Conservation (phyloP, 2,113 vertebrate species). For the Ochotona princeps region DNA sequence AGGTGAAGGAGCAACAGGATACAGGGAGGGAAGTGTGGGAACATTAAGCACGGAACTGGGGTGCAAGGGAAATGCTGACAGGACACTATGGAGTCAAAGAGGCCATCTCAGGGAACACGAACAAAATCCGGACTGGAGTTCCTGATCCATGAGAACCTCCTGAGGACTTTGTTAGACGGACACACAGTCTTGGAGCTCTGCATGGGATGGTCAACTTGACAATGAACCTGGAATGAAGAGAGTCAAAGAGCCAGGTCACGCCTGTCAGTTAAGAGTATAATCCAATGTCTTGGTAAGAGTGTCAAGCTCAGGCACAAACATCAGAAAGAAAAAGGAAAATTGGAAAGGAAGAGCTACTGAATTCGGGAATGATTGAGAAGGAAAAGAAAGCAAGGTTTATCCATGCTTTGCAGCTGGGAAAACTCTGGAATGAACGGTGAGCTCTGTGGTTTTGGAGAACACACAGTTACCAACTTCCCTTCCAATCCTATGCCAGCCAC, state of each 20-base stretch:
- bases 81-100: not conserved
- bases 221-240: not conserved
- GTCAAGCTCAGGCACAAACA: not conserved
- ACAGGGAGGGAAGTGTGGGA: not conserved
- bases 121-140: no score
- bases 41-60: not conserved
- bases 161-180: not conserved
- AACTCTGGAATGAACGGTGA: not conserved
- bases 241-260: not conserved
- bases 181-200: no score
- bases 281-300: not conserved
- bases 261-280: not conserved
- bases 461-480: fast-evolving
- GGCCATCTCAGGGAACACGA: not conserved
- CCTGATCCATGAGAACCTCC: fast-evolving
- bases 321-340: not conserved
- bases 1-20: not conserved
- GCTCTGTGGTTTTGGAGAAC: not conserved
- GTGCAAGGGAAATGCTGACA: fast-evolving
- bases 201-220: not conserved
- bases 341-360: not conserved
- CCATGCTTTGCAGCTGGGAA: not conserved
- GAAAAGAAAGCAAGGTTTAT: not conserved
- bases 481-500: not conserved
- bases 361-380: not conserved